These are phyloP conservation scores for Isurus oxyrinchus DNA, from an alignment of 2,113 vertebrate species.

Conservation along the genomic window DNA sequence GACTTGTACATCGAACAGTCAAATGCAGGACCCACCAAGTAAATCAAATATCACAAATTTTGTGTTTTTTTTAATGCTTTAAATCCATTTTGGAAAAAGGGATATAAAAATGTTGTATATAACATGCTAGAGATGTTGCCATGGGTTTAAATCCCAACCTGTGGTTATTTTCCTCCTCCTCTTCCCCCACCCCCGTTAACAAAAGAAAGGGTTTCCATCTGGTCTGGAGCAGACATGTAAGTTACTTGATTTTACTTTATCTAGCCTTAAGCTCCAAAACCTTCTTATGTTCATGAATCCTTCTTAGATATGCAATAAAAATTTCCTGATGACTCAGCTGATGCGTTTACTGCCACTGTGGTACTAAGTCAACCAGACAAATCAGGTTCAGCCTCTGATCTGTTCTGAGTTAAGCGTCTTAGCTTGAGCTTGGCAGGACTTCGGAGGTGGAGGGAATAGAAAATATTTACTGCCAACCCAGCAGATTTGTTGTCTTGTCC, in stretches of 20 bases:
- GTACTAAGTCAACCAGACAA: neutral
- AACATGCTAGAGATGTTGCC: neutral
- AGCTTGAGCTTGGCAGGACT: neutral
- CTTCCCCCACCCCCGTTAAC: neutral
- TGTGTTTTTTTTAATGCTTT: neutral
- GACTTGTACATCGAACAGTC: neutral
- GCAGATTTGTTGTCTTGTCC: neutral
- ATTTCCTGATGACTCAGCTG: neutral
- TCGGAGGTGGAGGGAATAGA: neutral
- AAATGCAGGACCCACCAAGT: neutral
- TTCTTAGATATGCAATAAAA: neutral
- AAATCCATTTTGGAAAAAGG: constrained; percentile 3
- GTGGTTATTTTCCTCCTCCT: neutral
- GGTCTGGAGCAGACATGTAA: neutral
- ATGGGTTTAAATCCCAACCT: neutral
- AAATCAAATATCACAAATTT: neutral
- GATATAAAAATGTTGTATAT: neutral
- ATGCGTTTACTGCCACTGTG: neutral
- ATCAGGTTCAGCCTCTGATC: neutral
- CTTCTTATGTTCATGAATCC: neutral
- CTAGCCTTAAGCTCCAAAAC: neutral
- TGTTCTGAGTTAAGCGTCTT: neutral
- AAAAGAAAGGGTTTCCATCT: neutral
- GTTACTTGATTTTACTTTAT: neutral
- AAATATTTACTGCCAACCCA: neutral